These are phyloP conservation scores for Smutsia temminckii DNA, from an alignment of 2,797 vertebrate genomes.

Conservation along the genomic window DNA sequence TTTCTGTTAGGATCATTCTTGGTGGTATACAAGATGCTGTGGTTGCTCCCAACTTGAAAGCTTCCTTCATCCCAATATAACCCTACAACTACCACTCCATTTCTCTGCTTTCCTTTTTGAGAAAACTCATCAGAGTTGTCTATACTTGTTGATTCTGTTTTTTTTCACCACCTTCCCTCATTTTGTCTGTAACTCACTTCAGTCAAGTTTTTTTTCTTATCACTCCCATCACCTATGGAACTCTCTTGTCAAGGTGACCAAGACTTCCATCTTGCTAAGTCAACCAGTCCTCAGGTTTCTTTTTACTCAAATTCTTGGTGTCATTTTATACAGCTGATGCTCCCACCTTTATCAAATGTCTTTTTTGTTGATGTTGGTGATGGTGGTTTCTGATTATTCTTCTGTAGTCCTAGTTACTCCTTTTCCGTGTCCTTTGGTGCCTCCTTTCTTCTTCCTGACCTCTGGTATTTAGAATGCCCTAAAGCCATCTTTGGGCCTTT, in stretches of 20 bases:
- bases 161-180: neutral
- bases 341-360: neutral
- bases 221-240: neutral
- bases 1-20: neutral
- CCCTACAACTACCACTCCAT: neutral
- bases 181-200: neutral
- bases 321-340: neutral
- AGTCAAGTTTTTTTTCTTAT: neutral
- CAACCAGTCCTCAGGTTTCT: neutral
- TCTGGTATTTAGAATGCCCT: neutral
- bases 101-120: neutral
- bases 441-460: neutral
- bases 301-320: constrained; percentile 2
- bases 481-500: neutral
- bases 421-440: neutral
- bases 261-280: neutral
- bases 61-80: neutral
- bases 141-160: neutral
- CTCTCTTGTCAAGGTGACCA: neutral
- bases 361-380: neutral
- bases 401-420: neutral
- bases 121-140: neutral
- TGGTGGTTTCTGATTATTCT: neutral
- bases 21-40: neutral
- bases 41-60: neutral